Conservation (phyloP, 2,113 vertebrate genomes). For the Apaloderma vittatum region DNA sequence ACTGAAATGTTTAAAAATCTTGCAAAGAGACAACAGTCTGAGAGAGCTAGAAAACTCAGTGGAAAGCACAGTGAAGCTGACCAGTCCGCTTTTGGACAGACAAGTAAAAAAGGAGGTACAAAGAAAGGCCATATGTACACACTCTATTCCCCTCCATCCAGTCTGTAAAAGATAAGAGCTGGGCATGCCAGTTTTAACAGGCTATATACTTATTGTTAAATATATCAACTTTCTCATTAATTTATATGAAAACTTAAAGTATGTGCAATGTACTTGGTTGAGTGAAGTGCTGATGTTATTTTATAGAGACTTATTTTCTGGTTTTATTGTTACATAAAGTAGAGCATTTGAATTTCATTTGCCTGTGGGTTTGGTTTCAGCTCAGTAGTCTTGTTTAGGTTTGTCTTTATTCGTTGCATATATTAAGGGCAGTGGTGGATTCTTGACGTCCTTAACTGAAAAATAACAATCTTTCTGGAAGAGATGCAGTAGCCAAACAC, state of each 20-base stretch:
- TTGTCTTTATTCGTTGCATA: neutral
- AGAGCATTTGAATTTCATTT: constrained; percentile 9
- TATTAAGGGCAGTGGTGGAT: neutral
- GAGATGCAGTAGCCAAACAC: neutral
- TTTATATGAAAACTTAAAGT: neutral
- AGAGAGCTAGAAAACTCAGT: neutral
- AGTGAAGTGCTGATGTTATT: neutral
- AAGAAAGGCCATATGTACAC: neutral
- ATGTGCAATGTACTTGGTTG: neutral
- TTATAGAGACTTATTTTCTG: neutral
- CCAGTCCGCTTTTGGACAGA: neutral
- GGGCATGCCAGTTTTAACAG: neutral
- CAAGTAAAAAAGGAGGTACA: neutral
- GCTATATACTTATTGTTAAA: neutral
- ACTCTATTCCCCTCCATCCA: neutral
- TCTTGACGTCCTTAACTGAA: neutral
- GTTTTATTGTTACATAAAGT: neutral
- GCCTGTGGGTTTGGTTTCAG: neutral
- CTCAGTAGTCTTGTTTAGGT: neutral
- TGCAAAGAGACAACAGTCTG: neutral
- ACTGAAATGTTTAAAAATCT: neutral
- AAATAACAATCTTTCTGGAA: neutral
- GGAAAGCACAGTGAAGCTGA: neutral
- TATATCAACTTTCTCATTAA: neutral
- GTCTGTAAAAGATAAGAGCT: neutral